phyloP scores from a whole-genome alignment of 2,113 vertebrate genomes.

The Pampusana beccarii region DNA sequence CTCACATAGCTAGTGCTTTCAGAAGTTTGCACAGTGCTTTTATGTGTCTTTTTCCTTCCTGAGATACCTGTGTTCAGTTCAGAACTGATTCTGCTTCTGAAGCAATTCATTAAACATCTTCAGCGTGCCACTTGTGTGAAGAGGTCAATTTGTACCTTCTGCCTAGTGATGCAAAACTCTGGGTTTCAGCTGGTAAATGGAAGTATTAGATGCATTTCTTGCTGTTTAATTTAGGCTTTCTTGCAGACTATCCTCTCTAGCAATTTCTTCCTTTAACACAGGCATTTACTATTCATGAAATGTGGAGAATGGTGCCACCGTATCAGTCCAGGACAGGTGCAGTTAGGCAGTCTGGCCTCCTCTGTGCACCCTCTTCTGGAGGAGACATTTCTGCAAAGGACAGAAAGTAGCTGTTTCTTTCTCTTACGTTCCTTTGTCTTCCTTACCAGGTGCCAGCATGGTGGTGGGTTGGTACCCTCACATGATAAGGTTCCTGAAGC shows the following conservation, averaged over 20 bases:
- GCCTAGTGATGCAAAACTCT: slow-evolving; percentile 38
- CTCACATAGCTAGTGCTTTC: slow-evolving; percentile 42
- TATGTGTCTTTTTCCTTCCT: slow-evolving; percentile 21
- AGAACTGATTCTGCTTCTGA: slow-evolving; percentile 54
- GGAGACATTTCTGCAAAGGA: background rate
- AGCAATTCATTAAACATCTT: slow-evolving; percentile 63
- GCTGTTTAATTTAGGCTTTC: background rate
- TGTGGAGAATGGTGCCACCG: background rate
- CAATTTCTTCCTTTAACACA: background rate
- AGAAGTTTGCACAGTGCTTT: slow-evolving; percentile 54
- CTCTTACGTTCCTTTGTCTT: background rate
- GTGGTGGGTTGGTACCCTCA: background rate
- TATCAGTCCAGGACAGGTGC: background rate
- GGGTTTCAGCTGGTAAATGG: background rate
- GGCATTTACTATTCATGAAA: slow-evolving; percentile 8
- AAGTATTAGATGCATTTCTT: background rate
- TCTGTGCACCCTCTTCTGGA: background rate
- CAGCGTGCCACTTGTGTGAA: slow-evolving; percentile 39
- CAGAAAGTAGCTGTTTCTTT: background rate
- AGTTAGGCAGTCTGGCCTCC: background rate
- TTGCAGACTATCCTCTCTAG: background rate
- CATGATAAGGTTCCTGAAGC: background rate
- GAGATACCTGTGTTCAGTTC: slow-evolving; percentile 36
- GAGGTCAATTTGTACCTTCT: slow-evolving; percentile 63
- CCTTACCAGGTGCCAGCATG: background rate